Conservation (phyloP, 2,888 invertebrate species). For the Diaprepes abbreviatus region DNA sequence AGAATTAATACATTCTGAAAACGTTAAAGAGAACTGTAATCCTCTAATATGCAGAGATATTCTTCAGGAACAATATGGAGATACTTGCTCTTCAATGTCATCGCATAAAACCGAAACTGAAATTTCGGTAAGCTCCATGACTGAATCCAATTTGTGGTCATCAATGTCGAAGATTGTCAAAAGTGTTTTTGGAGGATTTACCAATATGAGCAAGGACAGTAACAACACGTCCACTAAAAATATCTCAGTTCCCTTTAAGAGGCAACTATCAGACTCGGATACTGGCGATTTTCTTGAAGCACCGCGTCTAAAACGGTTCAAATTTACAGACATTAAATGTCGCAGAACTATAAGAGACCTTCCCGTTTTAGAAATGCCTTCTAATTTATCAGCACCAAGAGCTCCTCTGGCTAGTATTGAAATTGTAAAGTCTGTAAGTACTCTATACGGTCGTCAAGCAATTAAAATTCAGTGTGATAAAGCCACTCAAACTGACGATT, state of each 20-base stretch:
- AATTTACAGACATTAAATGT: constrained; percentile 60
- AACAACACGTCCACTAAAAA: neutral
- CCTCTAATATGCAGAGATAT: neutral
- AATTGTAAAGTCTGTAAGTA: constrained; percentile 44
- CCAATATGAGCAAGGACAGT: constrained; percentile 13
- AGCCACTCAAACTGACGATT: constrained; percentile 60
- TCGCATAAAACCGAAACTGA: constrained; percentile 9
- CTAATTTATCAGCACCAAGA: constrained; percentile 19
- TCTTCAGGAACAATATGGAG: neutral
- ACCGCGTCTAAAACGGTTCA: constrained; percentile 56
- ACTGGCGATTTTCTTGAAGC: constrained; percentile 42
- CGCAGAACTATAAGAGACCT: constrained; percentile 58
- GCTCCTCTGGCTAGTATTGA: constrained; percentile 31
- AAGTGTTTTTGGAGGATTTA: constrained; percentile 50
- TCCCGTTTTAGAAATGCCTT: constrained; percentile 21
- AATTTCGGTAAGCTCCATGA: constrained; percentile 39
- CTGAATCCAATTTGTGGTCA: constrained; percentile 54
- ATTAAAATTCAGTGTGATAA: constrained; percentile 55
- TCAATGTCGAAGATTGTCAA: constrained; percentile 57
- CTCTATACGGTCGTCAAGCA: constrained; percentile 27
- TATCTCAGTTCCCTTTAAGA: constrained; percentile 33
- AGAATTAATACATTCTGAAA: neutral
- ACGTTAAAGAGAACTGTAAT: too few species aligned
- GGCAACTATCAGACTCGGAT: constrained; percentile 41
- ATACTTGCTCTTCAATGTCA: neutral